Evolutionary conservation across 2,888 invertebrate genomes (phyloP), one percentile per base, ranked within the genome.

Genomic region (Drosophila picticornis): DNA sequence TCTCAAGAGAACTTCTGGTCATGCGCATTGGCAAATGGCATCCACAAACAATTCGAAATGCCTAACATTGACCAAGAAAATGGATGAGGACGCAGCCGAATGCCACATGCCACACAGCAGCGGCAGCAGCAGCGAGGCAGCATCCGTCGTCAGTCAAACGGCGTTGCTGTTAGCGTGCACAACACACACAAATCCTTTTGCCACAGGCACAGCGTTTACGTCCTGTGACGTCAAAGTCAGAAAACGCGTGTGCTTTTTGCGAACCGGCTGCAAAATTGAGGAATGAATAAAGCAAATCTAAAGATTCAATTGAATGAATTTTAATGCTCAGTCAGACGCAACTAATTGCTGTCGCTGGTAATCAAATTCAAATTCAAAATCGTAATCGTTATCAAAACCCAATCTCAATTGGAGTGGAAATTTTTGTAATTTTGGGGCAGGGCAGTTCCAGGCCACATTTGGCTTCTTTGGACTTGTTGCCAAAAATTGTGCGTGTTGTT

Each of bases 111-210:
- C 48, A 55, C 7, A 61, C 46, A 59, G 50, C 50, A 36, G 50
- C 50, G 29, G 59, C 50, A 51, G 36, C 22, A 43, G 52, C 66
- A 65, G 67, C 52, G 56, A 59, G 59, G 60, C 81, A 83, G 87
- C 84, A 81, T 79, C 87, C 75, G 56, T 71, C 69, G 71, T 83
- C 80, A 90, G 90, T 90, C 81, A 84, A 78, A 79, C 89, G 88
- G 78, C 86, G 86, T 86, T 78, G 89, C 83, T 89, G 87, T 84
- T 82, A 88, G 75, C 83, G 90, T 81, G 81, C 86, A 89, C 86
- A 85, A 90, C 90, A 88, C 85, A 81, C 75, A 65, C 55, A 27
- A 31, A 11, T 31, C 29, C 56, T 43, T 40, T 64, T 27, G 60
- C 62, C 50, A 72, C 52, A 56, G 62, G 63, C 52, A 60, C 10